These are phyloP conservation scores for Cydia splendana DNA, from an alignment of 1,140 invertebrate species.

Conservation along the genomic window DNA sequence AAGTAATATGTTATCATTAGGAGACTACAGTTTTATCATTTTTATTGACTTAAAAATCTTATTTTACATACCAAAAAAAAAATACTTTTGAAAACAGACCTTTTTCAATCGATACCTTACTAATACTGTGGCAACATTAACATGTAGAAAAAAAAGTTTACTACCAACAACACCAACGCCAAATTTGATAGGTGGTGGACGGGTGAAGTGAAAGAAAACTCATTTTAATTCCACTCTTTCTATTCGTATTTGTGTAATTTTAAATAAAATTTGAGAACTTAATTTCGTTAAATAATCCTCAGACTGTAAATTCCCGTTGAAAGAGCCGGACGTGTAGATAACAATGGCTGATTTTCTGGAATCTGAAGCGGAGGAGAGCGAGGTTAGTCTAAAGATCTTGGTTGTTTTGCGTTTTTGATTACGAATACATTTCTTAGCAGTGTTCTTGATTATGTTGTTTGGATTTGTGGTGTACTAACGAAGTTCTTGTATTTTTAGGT, in stretches of 20 bases:
- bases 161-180: slow-evolving; percentile 26
- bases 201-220: slow-evolving; percentile 20
- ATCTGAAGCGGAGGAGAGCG: slow-evolving; percentile 91
- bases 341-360: slow-evolving; percentile 90
- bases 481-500: slow-evolving; percentile 51
- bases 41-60: no score
- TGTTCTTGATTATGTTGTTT: slow-evolving; percentile 30
- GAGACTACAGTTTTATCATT: neutral
- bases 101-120: neutral
- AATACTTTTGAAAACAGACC: neutral
- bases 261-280: neutral
- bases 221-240: slow-evolving; percentile 29
- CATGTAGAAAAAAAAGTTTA: neutral
- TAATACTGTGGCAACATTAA: neutral
- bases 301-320: neutral
- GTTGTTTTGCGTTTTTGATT: slow-evolving; percentile 51
- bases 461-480: neutral
- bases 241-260: neutral
- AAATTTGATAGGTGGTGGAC: slow-evolving; percentile 15
- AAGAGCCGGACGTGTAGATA: slow-evolving; percentile 37
- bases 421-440: slow-evolving; percentile 41
- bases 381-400: slow-evolving; percentile 80
- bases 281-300: neutral
- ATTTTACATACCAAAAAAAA: no score
- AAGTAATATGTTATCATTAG: neutral